Base-by-base conservation (phyloP, 53 echinoderm and acorn worm species). In the Stichopus horrens region DNA sequence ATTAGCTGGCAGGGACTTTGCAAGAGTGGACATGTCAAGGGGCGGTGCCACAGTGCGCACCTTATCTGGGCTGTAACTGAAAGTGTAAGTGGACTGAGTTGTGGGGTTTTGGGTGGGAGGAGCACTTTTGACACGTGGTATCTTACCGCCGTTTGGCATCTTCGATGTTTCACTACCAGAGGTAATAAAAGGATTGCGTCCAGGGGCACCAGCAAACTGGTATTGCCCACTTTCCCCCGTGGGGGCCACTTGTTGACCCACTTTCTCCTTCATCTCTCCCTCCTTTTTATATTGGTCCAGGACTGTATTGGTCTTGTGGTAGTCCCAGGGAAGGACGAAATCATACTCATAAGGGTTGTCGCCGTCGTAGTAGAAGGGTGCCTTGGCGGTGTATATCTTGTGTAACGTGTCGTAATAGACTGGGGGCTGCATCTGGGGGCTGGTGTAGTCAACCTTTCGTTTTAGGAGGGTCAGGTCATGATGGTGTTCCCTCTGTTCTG, bases 331-430 rank as follows among this genome's bases (percentile, higher is more conserved):
- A 4, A 90, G 85, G 9, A 98, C 95, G 54, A 89, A 95, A 86
- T 98, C 99, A 56, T 95, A 93, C 81, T 98, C 99, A 68, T 98
- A 98, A 4, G 99, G 99, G 57, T 98, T 96, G 60, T 95, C 95
- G 6, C 99, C 99, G 56, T 98, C 99, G 76, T 96, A 92, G 75
- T 94, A 94, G 83, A 98, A 98, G 20, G 99, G 99, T 19, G 99
- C 94, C 88, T 95, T 98, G 9, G 90, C 89, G 52, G 93, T 96
- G 91, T 96, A 95, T 58, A 95, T 96, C 86, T 98, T 96, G 88
- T 96, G 99, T 80, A 98, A 92, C 20, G 92, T 93, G 77, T 98
- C 99, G 65, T 96, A 98, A 77, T 98, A 98, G 13, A 98, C 99
- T 9, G 91, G 88, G 19, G 96, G 92, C 83, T 96, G 99, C 55